Conservation (phyloP, 2,113 vertebrate genomes). For the Platysternon megacephalum region DNA sequence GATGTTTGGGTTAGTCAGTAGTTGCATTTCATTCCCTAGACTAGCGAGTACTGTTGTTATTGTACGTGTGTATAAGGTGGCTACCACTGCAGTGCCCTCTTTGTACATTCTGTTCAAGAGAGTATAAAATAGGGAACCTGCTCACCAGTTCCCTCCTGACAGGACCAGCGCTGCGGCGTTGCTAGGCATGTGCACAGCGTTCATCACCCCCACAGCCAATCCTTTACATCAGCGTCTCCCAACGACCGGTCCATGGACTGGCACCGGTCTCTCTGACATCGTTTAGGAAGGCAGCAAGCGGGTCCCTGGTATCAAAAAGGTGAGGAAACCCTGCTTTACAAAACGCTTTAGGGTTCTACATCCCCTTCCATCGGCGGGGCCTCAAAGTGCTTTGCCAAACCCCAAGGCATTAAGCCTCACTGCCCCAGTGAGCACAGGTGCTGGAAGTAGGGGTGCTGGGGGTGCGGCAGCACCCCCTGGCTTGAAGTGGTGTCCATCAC, state of each 20-base stretch:
- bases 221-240: neutral
- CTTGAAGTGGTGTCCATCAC: too few relatives aligned
- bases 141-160: neutral
- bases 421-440: neutral
- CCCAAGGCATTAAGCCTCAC: neutral
- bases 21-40: slow-evolving; percentile 3
- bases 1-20: neutral
- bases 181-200: neutral
- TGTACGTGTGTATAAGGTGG: neutral
- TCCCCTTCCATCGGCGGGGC: neutral
- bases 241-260: neutral
- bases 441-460: too few relatives aligned
- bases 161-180: neutral
- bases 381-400: neutral
- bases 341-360: neutral
- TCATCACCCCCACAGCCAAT: too few relatives aligned
- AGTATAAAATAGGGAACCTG: neutral
- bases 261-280: neutral
- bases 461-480: too few relatives aligned
- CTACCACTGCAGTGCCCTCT: neutral
- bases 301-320: neutral
- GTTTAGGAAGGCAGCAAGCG: neutral
- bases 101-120: neutral
- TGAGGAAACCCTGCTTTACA: neutral
- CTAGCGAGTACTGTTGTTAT: fast-evolving